Percentiles rank a stretch among this genome's conserved stretches.
Conservation (phyloP, 64 coral and sea anemone genomes). For the Hydrozoanthus tunicans region DNA sequence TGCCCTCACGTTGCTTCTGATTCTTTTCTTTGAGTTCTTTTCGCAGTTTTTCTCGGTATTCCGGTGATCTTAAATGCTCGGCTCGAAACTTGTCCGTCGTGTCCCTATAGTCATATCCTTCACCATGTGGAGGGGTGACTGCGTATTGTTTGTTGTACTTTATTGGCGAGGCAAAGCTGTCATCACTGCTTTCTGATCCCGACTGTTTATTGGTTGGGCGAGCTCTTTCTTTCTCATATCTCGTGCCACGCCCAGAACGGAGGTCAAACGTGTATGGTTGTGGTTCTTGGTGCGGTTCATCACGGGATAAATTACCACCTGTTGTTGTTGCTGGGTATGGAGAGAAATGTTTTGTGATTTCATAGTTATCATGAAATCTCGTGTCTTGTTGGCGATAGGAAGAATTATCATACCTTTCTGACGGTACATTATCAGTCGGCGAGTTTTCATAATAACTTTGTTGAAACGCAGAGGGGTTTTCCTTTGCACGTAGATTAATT, state of each 20-base stretch:
- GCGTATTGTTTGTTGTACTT: slow-evolving; percentile 12
- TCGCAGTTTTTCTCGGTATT: slow-evolving; percentile 78
- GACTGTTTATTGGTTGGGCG: background rate
- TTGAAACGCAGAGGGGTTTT: background rate
- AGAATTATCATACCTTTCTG: background rate
- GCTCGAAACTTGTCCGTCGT: slow-evolving; percentile 1
- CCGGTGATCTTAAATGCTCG: slow-evolving; percentile 33
- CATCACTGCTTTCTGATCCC: slow-evolving; percentile 42
- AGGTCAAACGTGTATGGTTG: background rate
- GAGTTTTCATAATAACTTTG: background rate
- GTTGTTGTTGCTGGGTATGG: background rate
- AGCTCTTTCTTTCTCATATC: background rate
- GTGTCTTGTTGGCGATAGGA: background rate
- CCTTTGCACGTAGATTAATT: background rate
- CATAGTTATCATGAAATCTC: background rate
- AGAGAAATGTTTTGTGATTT: slow-evolving; percentile 4
- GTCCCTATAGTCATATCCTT: slow-evolving; percentile 47
- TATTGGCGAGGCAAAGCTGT: slow-evolving; percentile 48
- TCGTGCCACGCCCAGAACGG: background rate
- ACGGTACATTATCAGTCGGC: background rate
- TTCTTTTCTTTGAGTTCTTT: slow-evolving; percentile 90
- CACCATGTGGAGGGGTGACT: slow-evolving; percentile 26
- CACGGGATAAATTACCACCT: background rate
- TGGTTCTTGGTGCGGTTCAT: background rate
- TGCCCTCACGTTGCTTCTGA: slow-evolving; percentile 77